Conservation (phyloP, 35 echinoderm and acorn worm genomes). For the Hemicentrotus pulcherrimus region DNA sequence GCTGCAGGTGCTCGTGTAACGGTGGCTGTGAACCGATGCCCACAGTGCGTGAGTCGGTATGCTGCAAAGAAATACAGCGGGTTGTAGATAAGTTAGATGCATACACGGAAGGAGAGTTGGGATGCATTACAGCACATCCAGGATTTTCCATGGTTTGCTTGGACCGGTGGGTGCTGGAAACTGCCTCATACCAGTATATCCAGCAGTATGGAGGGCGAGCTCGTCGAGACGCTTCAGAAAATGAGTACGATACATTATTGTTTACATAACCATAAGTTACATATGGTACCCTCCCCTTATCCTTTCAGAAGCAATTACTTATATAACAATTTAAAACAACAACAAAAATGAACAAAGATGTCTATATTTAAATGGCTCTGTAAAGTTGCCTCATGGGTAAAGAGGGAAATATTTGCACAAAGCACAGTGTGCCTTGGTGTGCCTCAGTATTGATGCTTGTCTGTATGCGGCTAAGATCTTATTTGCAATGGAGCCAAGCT, state of each 20-base stretch:
- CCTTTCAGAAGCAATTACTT: background rate
- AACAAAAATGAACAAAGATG: background rate
- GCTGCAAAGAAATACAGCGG: slow-evolving; percentile 47
- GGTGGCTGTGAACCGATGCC: slow-evolving; percentile 1
- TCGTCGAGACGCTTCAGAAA: background rate
- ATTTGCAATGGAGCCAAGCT: too few species aligned
- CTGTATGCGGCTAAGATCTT: too few species aligned
- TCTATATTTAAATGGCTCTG: background rate
- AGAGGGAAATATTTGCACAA: background rate
- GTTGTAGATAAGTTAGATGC: background rate
- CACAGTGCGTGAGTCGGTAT: slow-evolving; percentile 14
- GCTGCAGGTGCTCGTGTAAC: slow-evolving; percentile 24
- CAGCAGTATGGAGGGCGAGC: slow-evolving; percentile 64
- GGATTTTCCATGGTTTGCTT: slow-evolving; percentile 53
- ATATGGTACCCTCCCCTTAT: background rate
- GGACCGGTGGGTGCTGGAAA: slow-evolving; percentile 49
- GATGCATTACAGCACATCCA: slow-evolving; percentile 59
- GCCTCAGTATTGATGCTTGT: too few species aligned
- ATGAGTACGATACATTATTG: background rate
- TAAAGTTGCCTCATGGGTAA: background rate
- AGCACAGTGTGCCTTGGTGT: too few species aligned
- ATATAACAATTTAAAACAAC: background rate
- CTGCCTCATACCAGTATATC: slow-evolving; percentile 54
- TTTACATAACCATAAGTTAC: background rate
- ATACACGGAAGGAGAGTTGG: background rate